Base-by-base conservation (phyloP, 23 tunicate genomes). In the Trididemnum miniatum region DNA sequence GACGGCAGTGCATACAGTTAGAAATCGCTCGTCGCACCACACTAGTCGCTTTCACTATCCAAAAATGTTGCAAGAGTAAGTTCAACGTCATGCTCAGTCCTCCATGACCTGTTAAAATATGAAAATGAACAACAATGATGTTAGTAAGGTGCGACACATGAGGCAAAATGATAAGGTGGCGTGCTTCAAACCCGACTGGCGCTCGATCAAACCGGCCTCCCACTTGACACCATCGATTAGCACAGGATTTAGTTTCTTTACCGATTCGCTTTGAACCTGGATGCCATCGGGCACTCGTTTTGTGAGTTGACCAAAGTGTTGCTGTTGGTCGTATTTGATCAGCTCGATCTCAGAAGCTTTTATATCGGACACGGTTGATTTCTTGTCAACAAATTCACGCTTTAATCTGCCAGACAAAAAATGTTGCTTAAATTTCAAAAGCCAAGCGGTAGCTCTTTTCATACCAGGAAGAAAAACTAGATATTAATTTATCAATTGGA, bases 101-200 rank as follows among this genome's bases (percentile, higher is more conserved):
- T 7, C 63, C 30, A 49, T 74, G 80, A 49, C 80, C 80, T 22
- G 60, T 9, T 22, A 74, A 2, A 4, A 7, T 23, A 74, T 74
- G 80, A 5, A 12, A 22, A 38, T 35, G 20, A 22, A 22, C 9
- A 36, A 74, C 62, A n/a, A 74, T 74, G 5, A 78, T n/a, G 5
- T 78, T 35, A 9, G 82, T 78, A 26, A 78, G 15, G 24, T 54
- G 66, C 23, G 40, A 51, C 24, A 54, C 38, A 23, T 52, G 35
- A n/a, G 82, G 82, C 35, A 78, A 31, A 2, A 78, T 78, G 2
- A 54, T 30, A 1, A 71, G 71, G 39, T 78, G 69, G 7, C 71
- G 34, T 2, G 35, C 28, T 18, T 38, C 79, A 38, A 37, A 73
- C 27, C 30, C 15, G 18, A 73, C 31, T 35, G 57, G 30, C 25